phyloP scores from a whole-genome alignment of 2,113 vertebrate species.

The Galbula dea region DNA sequence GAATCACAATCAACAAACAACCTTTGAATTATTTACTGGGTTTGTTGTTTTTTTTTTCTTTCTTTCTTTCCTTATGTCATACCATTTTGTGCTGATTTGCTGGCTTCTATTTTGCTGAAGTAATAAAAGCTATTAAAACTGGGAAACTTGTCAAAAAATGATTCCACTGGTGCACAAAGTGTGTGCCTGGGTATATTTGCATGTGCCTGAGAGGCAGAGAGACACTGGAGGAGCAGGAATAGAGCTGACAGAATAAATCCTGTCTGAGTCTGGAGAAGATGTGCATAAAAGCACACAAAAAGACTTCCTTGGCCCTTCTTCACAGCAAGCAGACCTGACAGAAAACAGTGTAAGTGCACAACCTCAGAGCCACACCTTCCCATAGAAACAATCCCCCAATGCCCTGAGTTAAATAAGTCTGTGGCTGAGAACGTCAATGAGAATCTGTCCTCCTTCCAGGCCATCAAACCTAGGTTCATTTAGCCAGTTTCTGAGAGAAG shows the following conservation, averaged over 20 bases:
- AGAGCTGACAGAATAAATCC: not conserved
- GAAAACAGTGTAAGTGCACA: rapidly evolving
- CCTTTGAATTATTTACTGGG: constrained; percentile 7
- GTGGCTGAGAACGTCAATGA: not conserved
- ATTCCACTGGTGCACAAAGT: not conserved
- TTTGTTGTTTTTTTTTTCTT: not conserved
- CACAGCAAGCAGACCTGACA: not conserved
- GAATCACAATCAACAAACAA: not conserved
- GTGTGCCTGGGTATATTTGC: not conserved
- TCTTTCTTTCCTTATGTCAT: not conserved
- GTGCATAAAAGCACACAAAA: not conserved
- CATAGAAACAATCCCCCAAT: not conserved
- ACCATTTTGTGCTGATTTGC: not conserved
- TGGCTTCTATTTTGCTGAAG: constrained; percentile 12
- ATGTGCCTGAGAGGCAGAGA: rapidly evolving
- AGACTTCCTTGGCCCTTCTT: not conserved
- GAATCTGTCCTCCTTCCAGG: not conserved
- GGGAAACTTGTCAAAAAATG: not conserved
- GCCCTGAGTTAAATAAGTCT: not conserved
- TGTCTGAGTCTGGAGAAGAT: not conserved
- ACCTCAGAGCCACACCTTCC: not conserved
- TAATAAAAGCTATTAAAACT: constrained; percentile 32
- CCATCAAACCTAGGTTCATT: not conserved
- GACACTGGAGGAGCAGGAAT: not conserved
- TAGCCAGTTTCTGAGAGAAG: not conserved